Percentiles rank a stretch among this genome's conserved stretches.
Evolutionary conservation across 1,140 invertebrate species (phyloP).

Genomic region (Drosophila sp.): DNA sequence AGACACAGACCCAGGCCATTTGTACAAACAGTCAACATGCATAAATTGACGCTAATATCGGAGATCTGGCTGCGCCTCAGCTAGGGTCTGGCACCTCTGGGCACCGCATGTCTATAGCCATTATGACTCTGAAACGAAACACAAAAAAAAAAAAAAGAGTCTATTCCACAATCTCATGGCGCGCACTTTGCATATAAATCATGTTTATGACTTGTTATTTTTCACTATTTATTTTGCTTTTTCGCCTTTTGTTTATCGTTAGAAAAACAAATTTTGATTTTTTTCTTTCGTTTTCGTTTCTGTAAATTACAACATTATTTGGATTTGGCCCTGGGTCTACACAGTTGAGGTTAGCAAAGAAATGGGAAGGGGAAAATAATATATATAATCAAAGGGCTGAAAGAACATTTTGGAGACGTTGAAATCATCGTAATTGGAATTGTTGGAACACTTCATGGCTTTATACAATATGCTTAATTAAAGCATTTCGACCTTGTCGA

Average conservation of each 20-base stretch:
- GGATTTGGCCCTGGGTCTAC: conserved; percentile 39
- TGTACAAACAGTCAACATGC: conserved; percentile 70
- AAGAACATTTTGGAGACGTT: conserved; percentile 23
- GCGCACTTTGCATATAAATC: conserved; percentile 82
- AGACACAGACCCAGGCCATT: conserved; percentile 37
- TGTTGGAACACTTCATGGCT: conserved; percentile 13
- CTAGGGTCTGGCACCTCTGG: conserved; percentile 62
- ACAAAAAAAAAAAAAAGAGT: not conserved
- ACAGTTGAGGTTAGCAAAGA: not conserved
- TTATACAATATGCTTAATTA: conserved; percentile 36
- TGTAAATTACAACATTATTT: conserved; percentile 79
- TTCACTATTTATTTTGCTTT: conserved; percentile 77
- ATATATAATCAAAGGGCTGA: conserved; percentile 9
- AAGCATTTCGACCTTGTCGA: conserved; percentile 40
- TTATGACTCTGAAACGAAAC: not conserved
- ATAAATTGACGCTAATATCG: conserved; percentile 79
- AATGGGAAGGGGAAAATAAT: not conserved
- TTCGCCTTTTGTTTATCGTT: conserved; percentile 66
- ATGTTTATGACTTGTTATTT: conserved; percentile 83
- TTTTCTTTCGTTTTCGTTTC: conserved; percentile 35
- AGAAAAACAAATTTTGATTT: conserved; percentile 58
- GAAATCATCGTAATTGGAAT: conserved; percentile 24
- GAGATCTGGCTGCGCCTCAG: conserved; percentile 21
- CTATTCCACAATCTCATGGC: conserved; percentile 43
- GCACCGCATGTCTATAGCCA: conserved; percentile 19